Evolutionary conservation across 2,888 invertebrate genomes (phyloP).

Genomic region (Drosophila colorata): DNA sequence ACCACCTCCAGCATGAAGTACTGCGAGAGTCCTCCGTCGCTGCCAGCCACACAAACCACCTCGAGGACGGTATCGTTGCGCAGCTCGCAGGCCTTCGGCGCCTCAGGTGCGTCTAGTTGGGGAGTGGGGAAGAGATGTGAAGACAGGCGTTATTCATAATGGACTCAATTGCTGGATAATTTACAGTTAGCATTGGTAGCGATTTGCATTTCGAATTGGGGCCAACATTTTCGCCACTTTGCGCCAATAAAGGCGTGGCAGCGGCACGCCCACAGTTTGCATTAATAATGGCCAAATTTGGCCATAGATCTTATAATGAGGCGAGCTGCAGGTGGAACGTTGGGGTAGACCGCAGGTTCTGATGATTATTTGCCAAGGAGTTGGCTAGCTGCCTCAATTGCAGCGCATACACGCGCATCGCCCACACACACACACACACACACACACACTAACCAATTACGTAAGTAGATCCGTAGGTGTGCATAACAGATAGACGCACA

Average conservation of each 20-base stretch:
- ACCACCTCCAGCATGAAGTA: conserved; percentile 93
- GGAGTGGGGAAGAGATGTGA: conserved; percentile 30
- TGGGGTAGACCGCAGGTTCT: conserved; percentile 30
- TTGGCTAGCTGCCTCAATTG: conserved; percentile 15
- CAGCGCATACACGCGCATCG: conserved; percentile 16
- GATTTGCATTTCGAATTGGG: conserved; percentile 51
- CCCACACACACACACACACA: conserved; percentile 5
- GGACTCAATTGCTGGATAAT: conserved; percentile 12
- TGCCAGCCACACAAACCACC: conserved; percentile 91
- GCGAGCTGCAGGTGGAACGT: conserved; percentile 10
- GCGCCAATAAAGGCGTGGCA: conserved; percentile 53
- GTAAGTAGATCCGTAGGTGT: conserved; percentile 77
- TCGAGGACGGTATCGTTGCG: conserved; percentile 89
- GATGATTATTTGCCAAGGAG: conserved; percentile 59
- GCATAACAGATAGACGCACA: conserved; percentile 57
- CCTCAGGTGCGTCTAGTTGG: conserved; percentile 90
- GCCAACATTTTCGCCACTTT: conserved; percentile 40
- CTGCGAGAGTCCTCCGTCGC: conserved; percentile 93
- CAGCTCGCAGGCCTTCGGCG: conserved; percentile 91
- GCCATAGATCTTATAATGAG: conserved; percentile 25
- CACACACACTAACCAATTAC: conserved; percentile 62
- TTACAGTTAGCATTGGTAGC: conserved; percentile 13
- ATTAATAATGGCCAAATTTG: conserved; percentile 55
- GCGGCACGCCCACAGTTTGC: conserved; percentile 52
- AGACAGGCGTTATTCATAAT: conserved; percentile 37